Evolutionary conservation across 2,113 vertebrate genomes (phyloP).

Genomic region (Alaudala cheleensis): DNA sequence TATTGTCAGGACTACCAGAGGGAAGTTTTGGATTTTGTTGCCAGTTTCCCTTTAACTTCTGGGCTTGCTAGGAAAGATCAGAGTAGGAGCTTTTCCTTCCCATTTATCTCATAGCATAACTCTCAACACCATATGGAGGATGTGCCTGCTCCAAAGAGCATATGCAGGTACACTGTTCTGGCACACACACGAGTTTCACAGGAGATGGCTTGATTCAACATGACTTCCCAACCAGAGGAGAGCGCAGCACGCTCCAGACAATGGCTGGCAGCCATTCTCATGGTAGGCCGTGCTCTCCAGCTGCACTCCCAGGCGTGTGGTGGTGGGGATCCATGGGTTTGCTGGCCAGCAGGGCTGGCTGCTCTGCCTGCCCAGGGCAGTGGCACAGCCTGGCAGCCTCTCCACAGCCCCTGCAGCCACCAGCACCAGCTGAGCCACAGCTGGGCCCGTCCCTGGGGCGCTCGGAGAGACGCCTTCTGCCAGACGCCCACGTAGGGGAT

Average conservation of each 20-base stretch:
- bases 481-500: background rate
- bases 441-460: background rate
- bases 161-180: background rate
- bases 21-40: background rate
- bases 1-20: background rate
- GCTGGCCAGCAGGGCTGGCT: background rate
- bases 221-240: background rate
- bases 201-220: background rate
- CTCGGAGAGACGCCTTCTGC: background rate
- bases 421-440: rapidly evolving
- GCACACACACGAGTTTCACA: background rate
- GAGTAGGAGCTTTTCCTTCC: background rate
- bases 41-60: background rate
- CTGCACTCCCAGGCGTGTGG: rapidly evolving
- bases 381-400: rapidly evolving
- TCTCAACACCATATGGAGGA: background rate
- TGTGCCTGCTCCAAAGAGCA: background rate
- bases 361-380: rapidly evolving
- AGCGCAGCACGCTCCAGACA: background rate
- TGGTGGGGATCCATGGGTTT: rapidly evolving
- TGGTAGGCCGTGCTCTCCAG: background rate
- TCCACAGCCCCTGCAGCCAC: background rate
- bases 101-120: background rate
- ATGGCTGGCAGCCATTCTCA: background rate
- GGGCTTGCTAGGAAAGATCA: background rate